Conservation (phyloP, 2,888 invertebrate genomes). For the Chydorus sphaericus region DNA sequence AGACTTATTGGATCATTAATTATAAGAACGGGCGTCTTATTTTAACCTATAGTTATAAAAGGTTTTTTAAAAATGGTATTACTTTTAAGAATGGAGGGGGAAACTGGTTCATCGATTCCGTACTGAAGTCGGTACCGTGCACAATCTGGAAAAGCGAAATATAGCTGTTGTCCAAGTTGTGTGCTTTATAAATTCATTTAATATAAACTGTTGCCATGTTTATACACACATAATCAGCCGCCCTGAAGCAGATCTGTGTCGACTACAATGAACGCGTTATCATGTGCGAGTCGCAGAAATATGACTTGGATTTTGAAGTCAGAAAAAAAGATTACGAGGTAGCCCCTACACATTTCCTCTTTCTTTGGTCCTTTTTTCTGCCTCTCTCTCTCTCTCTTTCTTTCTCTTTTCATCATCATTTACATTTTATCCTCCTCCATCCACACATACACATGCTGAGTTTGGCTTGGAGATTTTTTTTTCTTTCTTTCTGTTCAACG, state of each 20-base stretch:
- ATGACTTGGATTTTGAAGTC: constrained; percentile 99
- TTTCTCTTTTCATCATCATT: constrained; percentile 11
- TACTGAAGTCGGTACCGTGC: too few relatives aligned
- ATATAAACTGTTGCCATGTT: constrained; percentile 3
- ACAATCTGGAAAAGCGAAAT: too few relatives aligned
- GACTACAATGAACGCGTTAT: constrained; percentile 93
- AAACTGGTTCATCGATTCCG: background rate
- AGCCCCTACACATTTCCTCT: constrained; percentile 13
- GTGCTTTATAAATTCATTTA: background rate
- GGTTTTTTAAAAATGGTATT: background rate
- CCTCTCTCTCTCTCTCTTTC: background rate
- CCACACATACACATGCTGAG: too few relatives aligned
- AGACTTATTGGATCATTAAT: background rate
- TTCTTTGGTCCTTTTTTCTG: background rate
- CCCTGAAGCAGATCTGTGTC: constrained; percentile 84
- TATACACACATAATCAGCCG: constrained; percentile 41
- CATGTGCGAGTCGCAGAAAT: constrained; percentile 97
- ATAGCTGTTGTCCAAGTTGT: too few relatives aligned
- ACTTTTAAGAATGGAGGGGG: constrained; percentile 1
- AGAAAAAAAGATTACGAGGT: constrained; percentile 99
- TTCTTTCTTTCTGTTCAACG: background rate
- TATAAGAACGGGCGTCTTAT: background rate
- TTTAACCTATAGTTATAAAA: background rate
- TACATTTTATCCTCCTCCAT: background rate
- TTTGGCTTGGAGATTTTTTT: too few relatives aligned